phyloP scores from a whole-genome alignment of 35 echinoderm and acorn worm genomes.

The Ptychodera flava region DNA sequence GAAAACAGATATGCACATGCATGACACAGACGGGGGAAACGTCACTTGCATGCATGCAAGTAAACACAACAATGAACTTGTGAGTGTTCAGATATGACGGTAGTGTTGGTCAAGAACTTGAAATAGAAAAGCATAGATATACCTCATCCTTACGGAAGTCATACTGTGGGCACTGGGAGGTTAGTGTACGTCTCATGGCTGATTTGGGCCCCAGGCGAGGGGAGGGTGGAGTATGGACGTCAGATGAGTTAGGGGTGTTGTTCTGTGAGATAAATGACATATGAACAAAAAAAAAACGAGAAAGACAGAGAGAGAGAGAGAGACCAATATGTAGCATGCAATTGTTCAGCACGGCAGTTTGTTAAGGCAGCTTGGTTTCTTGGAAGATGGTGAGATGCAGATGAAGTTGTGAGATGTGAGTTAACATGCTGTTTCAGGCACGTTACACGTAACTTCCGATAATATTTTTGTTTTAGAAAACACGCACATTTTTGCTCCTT shows the following conservation, averaged over 20 bases:
- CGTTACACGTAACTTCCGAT: too few relatives aligned
- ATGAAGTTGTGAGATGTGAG: too few relatives aligned
- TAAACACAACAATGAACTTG: too few relatives aligned
- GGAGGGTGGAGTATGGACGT: neutral
- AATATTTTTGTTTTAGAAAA: too few relatives aligned
- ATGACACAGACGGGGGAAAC: too few relatives aligned
- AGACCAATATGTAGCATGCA: neutral
- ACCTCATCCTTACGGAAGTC: neutral
- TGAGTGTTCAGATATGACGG: too few relatives aligned
- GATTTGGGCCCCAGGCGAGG: neutral
- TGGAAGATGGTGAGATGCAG: neutral
- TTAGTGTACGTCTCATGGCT: neutral
- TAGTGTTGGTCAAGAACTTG: too few relatives aligned
- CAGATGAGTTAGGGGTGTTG: neutral
- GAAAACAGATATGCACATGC: too few relatives aligned
- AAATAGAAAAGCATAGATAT: neutral
- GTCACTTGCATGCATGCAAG: too few relatives aligned
- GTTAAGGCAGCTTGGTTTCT: neutral
- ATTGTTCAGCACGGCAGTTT: neutral
- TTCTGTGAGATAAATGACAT: neutral
- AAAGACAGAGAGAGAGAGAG: too few relatives aligned
- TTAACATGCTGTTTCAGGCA: too few relatives aligned
- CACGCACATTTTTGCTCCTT: too few relatives aligned
- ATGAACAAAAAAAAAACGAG: neutral
- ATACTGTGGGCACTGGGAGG: neutral